Evolutionary conservation across 2,797 vertebrate species (phyloP), one percentile per base, ranked within the genome.

Genomic region (Hipposideros larvatus): DNA sequence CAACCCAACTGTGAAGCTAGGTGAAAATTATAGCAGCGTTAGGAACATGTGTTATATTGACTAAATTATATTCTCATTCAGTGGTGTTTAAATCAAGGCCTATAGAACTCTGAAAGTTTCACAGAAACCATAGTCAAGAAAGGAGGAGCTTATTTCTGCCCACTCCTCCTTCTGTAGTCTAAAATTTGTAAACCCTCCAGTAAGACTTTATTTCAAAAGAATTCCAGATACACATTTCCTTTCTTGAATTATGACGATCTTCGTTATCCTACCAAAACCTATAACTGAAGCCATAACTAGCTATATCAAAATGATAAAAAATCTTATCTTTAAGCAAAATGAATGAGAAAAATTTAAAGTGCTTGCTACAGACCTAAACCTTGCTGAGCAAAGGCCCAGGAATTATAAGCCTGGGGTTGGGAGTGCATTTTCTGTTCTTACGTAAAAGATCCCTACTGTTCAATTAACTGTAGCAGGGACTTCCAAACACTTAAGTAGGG

Each of bases 321-420:
- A 78, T 9, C 13, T 90, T 78, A 75, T 79, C 68, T 92, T 97
- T 97, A 91, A 96, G 75, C 63, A 97, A 95, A 94, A 95, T 68
- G 80, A 96, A 97, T 83, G 90, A 97, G 84, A 85, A 95, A 86
- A 94, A 98, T 97, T 98, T 98, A 79, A 86, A 92, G 5, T 28
- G 59, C 8, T 48, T 37, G 37, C 73, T 73, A 79, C 9, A 91
- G 59, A 92, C 28, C 18, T 24, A 79, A 89, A 34, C 43, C 41
- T 92, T 31, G 21, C 13, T 26, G 34, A 92, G 51, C 34, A 11
- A 85, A 66, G 16, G 24, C 7, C 53, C 51, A 43, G 46, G 51
- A 73, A 66, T 48, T 59, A 4, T 19, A 2, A 43, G 65, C 91
- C 41, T 85, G 79, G 87, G 93, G 55, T 46, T 22, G 24, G 59